phyloP scores from a whole-genome alignment of 35 echinoderm and acorn worm genomes.

The Holothuria glaberrima region DNA sequence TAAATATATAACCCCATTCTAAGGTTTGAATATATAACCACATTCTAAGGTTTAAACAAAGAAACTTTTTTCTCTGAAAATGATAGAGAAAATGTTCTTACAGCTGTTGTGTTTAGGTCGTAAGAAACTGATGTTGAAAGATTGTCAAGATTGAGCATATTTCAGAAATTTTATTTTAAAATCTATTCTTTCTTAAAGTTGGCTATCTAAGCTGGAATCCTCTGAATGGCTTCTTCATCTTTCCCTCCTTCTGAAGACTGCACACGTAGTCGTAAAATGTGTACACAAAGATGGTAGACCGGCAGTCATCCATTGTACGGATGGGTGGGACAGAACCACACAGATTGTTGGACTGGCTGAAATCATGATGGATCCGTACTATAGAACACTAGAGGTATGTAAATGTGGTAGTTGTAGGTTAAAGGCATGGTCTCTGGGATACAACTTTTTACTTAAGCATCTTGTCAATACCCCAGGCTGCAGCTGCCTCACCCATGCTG shows the following conservation, averaged over 20 bases:
- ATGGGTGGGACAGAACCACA: slow-evolving; percentile 92
- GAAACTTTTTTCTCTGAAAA: no score
- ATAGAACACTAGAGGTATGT: slow-evolving; percentile 84
- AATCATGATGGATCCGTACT: slow-evolving; percentile 90
- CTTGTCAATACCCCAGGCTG: no score
- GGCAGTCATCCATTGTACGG: slow-evolving; percentile 81
- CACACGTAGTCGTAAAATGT: slow-evolving; percentile 71
- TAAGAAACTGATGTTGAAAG: no score
- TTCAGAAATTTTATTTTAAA: no score
- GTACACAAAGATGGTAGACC: slow-evolving; percentile 77
- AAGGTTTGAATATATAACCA: no score
- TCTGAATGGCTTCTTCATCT: slow-evolving; percentile 86
- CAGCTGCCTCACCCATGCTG: no score
- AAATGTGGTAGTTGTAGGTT: neutral
- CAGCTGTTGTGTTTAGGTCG: no score
- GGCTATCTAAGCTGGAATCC: slow-evolving; percentile 73
- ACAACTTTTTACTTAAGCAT: no score
- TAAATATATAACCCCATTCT: no score
- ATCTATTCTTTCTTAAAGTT: slow-evolving; percentile 10
- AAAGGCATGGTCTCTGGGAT: neutral
- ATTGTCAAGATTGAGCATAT: no score
- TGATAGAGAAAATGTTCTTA: no score
- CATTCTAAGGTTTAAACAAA: no score
- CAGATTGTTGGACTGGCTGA: slow-evolving; percentile 82
- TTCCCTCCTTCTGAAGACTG: slow-evolving; percentile 79